These are phyloP conservation scores for Sander lucioperca DNA, from an alignment of 2,113 vertebrate genomes.

Conservation along the genomic window DNA sequence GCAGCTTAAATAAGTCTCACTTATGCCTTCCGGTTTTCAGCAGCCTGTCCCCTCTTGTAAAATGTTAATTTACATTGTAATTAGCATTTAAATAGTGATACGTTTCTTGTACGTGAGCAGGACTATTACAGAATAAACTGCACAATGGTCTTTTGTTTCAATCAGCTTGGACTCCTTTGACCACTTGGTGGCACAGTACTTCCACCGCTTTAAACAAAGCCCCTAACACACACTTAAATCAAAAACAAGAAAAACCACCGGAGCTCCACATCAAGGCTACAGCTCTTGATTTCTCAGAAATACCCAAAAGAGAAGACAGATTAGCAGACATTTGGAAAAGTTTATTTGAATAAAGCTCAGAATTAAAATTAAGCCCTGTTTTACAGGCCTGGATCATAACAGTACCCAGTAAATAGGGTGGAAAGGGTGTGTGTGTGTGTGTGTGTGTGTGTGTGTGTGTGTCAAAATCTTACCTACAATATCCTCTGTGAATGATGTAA, in stretches of 20 bases:
- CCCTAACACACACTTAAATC: not conserved
- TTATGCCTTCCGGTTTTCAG: not conserved
- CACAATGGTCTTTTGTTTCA: not conserved
- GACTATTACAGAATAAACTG: not conserved
- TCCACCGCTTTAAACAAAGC: constrained; percentile 26
- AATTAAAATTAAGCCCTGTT: constrained; percentile 37
- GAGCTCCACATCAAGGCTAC: constrained; percentile 46
- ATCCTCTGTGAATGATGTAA: constrained; percentile 36
- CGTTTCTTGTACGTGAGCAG: not conserved
- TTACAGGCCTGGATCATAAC: constrained; percentile 30
- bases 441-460: not conserved
- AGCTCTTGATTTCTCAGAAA: constrained; percentile 59
- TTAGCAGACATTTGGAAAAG: constrained; percentile 63
- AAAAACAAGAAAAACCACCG: constrained; percentile 19
- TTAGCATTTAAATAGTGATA: not conserved
- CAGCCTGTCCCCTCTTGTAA: not conserved
- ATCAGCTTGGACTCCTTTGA: not conserved
- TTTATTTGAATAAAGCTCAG: constrained; percentile 57
- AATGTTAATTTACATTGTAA: not conserved
- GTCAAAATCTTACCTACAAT: constrained; percentile 19
- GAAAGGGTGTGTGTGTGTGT: no score
- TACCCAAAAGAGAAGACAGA: constrained; percentile 60
- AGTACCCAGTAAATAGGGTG: not conserved
- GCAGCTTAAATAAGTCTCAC: not conserved
- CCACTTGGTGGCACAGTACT: constrained; percentile 63